phyloP scores from a whole-genome alignment of 1,140 invertebrate species.

The Halesus radiatus region DNA sequence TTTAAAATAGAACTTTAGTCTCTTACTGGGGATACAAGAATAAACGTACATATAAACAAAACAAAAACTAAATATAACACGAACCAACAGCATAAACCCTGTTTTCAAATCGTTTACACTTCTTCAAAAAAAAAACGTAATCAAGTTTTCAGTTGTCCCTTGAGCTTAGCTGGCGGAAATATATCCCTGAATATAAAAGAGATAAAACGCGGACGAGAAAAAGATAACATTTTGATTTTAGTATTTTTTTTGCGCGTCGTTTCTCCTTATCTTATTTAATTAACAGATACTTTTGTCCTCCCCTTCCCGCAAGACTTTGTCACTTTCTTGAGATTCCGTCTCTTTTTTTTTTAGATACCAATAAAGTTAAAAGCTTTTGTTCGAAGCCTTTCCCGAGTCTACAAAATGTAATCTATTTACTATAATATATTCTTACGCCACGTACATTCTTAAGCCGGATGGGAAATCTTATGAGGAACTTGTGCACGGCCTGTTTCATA shows the following conservation, averaged over 20 bases:
- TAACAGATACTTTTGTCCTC: constrained; percentile 47
- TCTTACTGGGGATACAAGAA: too few relatives aligned
- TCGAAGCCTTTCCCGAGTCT: not conserved
- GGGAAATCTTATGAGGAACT: too few relatives aligned
- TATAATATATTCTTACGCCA: not conserved
- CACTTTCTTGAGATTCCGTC: not conserved
- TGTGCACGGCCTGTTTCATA: too few relatives aligned
- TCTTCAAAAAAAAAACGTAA: not conserved
- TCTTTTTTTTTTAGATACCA: not conserved
- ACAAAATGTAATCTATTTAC: constrained; percentile 5
- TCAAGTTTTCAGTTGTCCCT: not conserved
- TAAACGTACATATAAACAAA: too few relatives aligned
- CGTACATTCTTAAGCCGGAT: too few relatives aligned
- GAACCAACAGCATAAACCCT: too few relatives aligned
- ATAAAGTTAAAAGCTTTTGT: constrained; percentile 48
- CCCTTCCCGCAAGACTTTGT: constrained; percentile 22
- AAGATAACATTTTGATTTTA: constrained; percentile 31
- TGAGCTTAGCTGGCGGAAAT: not conserved
- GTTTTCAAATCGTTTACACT: too few relatives aligned
- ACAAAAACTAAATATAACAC: too few relatives aligned
- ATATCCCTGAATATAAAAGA: constrained; percentile 18
- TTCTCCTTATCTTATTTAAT: constrained; percentile 50
- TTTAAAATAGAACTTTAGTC: too few relatives aligned
- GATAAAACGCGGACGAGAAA: constrained; percentile 4
- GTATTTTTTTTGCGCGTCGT: constrained; percentile 30